Evolutionary conservation across 1,140 invertebrate species (phyloP), one percentile per base, ranked within the genome.

Genomic region (Pseudoatta argentina): DNA sequence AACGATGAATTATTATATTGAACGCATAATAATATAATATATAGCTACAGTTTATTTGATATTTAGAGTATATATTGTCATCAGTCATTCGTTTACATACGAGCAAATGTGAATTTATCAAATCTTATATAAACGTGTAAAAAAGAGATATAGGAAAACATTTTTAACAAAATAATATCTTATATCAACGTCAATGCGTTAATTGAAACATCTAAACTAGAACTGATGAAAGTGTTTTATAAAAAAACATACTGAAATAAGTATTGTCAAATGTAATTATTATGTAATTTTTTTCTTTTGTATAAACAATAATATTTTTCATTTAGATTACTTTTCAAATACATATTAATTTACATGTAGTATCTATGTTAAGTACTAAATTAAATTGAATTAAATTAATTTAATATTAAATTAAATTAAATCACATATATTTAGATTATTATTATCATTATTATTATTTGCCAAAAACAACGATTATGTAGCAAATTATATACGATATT

Each of bases 101-200:
- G 12, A 48, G 7, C n/a, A 73, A 82, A 82, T 63, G 67, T 30
- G n/a, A 61, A 34, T 83, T 82, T 75, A 75, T 73, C 34, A 30
- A 83, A 59, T 75, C 55, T 83, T 57, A 61, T 61, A 27, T 73
- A 39, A 48, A 72, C 10, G 1, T n/a, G 4, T 44, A 83, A 75
- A 83, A 75, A 75, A 63, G 18, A 12, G 3, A 10, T 63, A 51
- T 3, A 6, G 12, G 21, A 6, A 34, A 61, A 59, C 0, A 18
- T 73, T 82, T 48, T 16, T 71, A 71, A 55, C 12, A 2, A 69
- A 79, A 66, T 24, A 72, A 82, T 48, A 39, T 2, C 8, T 75
- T 51, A 44, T 83, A 75, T 63, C 39, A 12, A 12, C 8, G 34
- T 82, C 14, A 67, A 27, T 21, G 8, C 1, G 7, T 61, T 18